Percentiles rank a stretch among this genome's conserved stretches.
These are phyloP conservation scores for Frankliniella intonsa DNA, from an alignment of 2,888 invertebrate genomes.

Conservation along the genomic window DNA sequence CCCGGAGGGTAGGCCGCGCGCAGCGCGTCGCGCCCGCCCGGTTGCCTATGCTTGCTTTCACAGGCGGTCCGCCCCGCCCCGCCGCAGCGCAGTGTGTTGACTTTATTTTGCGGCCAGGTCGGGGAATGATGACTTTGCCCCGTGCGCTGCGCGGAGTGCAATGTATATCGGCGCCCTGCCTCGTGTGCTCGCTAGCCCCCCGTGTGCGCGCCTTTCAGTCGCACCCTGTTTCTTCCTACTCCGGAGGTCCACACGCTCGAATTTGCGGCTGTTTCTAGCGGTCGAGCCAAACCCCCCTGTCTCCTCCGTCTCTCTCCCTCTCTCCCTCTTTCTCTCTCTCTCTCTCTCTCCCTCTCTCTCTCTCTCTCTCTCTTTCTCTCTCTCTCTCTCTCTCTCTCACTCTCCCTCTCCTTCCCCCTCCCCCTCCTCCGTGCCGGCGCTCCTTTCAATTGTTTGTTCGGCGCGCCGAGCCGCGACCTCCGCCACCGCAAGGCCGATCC, in stretches of 20 bases:
- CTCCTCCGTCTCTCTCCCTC: background rate
- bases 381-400: background rate
- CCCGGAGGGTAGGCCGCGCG: too few species aligned
- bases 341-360: background rate
- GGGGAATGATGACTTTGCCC: too few species aligned
- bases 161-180: too few species aligned
- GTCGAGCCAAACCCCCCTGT: background rate
- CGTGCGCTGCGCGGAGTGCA: too few species aligned
- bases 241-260: background rate
- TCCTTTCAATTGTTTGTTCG: conserved; percentile 10
- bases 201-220: background rate
- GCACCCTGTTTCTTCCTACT: background rate
- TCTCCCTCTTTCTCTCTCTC: background rate
- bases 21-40: too few species aligned
- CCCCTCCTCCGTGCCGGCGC: background rate
- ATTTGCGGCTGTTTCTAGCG: background rate
- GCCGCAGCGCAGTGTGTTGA: too few species aligned
- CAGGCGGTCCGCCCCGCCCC: too few species aligned
- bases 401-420: background rate
- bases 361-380: background rate
- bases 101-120: too few species aligned
- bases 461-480: background rate
- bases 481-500: background rate
- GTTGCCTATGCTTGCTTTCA: too few species aligned
- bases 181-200: background rate